Conservation (phyloP, 2,797 vertebrate species). For the Leuciscus waleckii region DNA sequence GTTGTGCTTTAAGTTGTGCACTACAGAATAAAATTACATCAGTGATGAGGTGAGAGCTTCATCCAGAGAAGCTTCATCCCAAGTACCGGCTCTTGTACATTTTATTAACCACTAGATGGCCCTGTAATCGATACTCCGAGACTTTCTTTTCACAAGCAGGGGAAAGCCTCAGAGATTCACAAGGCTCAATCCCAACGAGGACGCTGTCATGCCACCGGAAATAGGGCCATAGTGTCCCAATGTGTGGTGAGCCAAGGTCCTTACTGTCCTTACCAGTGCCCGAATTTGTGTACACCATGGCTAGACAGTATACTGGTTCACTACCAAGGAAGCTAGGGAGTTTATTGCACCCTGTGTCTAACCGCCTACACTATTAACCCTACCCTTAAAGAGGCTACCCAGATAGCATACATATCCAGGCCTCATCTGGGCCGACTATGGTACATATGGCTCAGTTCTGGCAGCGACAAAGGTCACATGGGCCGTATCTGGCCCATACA, state of each 20-base stretch:
- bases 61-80: background rate
- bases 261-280: background rate
- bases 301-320: background rate
- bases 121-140: background rate
- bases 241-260: background rate
- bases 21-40: no score
- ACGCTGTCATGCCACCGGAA: background rate
- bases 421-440: no score
- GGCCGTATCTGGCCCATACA: no score
- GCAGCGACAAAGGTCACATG: no score
- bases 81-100: background rate
- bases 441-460: no score
- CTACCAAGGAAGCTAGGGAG: background rate
- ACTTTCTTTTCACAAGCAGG: background rate
- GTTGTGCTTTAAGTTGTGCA: background rate
- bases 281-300: background rate
- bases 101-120: background rate
- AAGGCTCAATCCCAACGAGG: background rate
- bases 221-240: background rate
- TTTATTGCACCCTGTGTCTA: background rate
- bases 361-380: background rate
- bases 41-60: background rate
- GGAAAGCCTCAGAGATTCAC: background rate
- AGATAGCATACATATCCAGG: no score
- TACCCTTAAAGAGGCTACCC: background rate